Evolutionary conservation across 2,888 invertebrate species (phyloP), one percentile per base, ranked within the genome.

Genomic region (Rhagium mordax): DNA sequence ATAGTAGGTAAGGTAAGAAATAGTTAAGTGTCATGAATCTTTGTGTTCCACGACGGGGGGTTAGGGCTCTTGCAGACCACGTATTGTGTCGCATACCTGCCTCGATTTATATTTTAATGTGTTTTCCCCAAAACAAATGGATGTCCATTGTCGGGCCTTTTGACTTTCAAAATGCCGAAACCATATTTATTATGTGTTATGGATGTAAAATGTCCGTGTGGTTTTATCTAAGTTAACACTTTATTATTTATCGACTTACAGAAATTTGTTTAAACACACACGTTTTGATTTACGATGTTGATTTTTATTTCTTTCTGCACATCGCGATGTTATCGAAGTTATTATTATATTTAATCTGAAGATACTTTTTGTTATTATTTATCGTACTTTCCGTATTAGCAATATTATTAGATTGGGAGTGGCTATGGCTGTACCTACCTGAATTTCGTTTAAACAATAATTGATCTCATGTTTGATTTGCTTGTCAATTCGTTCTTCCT

Each of bases 91-190:
- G 84, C 85, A 83, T 86, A 87, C 86, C 87, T 86, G 86, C 81
- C 81, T 87, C 86, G 85, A 86, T 86, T 87, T 87, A 86, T 87
- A 87, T 87, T 87, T 87, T 87, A 87, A 87, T 87, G 86, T 86
- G 86, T 86, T 87, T 87, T 84, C 81, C 85, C 85, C 85, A 87
- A 88, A 88, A 88, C 87, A 87, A 87, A 87, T 88, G 87, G 84
- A 84, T 83, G 83, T 81, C 85, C 84, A 84, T 85, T 85, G 86
- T 85, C 87, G 87, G 87, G 81, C 77, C 85, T 83, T 87, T 86
- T 86, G 85, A 83, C 83, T 85, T 84, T 81, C 82, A 81, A 74
- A 84, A 85, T 80, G 85, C 86, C 86, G 85, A 86, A 84, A 84
- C 82, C 77, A 83, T 86, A 86, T 86, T 86, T 86, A 86, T 86